These are phyloP conservation scores for Vespertilio murinus DNA, from an alignment of 2,797 vertebrate genomes.

Conservation along the genomic window DNA sequence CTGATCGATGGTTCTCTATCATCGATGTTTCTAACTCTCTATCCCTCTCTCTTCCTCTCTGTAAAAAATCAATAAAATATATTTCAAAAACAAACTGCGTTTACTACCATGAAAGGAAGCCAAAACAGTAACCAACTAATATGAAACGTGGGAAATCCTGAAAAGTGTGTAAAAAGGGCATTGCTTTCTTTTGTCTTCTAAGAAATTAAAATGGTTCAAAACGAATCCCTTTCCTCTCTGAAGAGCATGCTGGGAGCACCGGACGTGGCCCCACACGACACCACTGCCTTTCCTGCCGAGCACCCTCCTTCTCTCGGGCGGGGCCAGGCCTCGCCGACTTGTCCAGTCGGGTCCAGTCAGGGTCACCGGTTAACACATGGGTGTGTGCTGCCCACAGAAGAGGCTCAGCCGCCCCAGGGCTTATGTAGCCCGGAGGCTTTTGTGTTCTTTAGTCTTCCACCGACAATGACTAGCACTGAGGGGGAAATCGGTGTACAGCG, in stretches of 20 bases:
- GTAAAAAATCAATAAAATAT: too few relatives aligned
- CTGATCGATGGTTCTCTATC: too few relatives aligned
- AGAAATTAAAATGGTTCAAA: not conserved
- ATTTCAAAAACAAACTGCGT: constrained; percentile 36
- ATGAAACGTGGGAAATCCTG: constrained; percentile 46
- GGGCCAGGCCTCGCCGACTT: not conserved
- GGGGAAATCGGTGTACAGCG: not conserved
- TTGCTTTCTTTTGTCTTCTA: not conserved
- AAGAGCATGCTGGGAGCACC: not conserved
- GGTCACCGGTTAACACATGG: not conserved
- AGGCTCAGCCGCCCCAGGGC: not conserved
- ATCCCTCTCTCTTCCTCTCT: too few relatives aligned
- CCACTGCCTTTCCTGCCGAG: rapidly evolving
- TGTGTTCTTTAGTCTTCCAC: not conserved
- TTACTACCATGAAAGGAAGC: constrained; percentile 34
- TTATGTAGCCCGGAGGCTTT: not conserved
- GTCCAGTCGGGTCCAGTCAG: not conserved
- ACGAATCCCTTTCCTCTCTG: not conserved
- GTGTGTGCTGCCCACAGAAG: not conserved
- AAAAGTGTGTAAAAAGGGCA: not conserved
- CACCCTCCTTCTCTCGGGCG: not conserved
- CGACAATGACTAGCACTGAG: not conserved
- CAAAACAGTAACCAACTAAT: not conserved
- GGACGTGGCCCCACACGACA: not conserved
- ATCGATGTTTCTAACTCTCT: too few relatives aligned